Evolutionary conservation across 2,888 invertebrate genomes (phyloP), one percentile per base, ranked within the genome.

Genomic region (Lucinisca nassula): DNA sequence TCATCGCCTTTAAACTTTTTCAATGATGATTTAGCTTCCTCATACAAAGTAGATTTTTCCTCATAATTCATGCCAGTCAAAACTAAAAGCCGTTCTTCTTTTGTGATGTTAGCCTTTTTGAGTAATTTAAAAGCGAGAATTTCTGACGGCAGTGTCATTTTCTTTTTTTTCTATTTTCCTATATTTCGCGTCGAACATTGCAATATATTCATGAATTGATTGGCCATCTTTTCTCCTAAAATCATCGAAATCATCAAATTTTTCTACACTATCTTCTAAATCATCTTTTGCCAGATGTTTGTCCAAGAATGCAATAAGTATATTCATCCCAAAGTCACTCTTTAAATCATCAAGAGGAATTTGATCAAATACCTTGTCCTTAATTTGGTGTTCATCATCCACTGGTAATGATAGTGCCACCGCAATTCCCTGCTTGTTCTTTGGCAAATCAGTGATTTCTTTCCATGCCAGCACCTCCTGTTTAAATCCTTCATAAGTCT

Each of bases 241-340:
- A 55, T 88, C 85, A 38, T 91, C 87, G 82, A 88, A 85, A n/a
- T 89, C 84, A 21, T 89, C 82, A 87, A 90, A 91, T 67, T 87
- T 91, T 58, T 84, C 83, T 17, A 88, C 45, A 76, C 90, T 90
- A 37, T 90, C 89, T 14, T 79, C 82, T 17, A 92, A 72, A 35
- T 92, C 89, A 87, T 92, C 88, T 73, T 91, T 90, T 30, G 78
- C 87, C 4, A 91, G 73, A 70, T 91, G 87, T 78, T 84, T 84
- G 75, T 90, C 88, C 14, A 92, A 58, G 82, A 90, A 90, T 73
- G 73, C 35, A n/a, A 89, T 37, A 14, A 90, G 67, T 32, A 61
- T 86, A 21, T 79, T 35, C 0, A 90, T 75, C 30, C 91, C 89
- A 76, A 40, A 73, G 21, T 85, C 87, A 37, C 84, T 87, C 76